These are phyloP conservation scores for Lasioglossum albipes DNA, from an alignment of 1,140 invertebrate genomes.

Conservation along the genomic window DNA sequence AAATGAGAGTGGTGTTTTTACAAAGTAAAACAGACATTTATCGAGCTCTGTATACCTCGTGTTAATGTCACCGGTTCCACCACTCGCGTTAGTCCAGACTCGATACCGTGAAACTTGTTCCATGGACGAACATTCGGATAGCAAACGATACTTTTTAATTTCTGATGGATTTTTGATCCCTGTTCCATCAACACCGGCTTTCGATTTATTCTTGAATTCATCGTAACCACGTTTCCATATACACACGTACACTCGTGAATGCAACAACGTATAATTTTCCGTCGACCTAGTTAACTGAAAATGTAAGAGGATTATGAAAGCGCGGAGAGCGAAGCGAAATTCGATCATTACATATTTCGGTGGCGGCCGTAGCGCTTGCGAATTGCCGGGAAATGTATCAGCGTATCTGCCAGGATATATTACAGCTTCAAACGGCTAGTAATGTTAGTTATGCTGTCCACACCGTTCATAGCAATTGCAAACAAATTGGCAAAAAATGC, in stretches of 20 bases:
- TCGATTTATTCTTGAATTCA: constrained; percentile 15
- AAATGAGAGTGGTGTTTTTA: too few species aligned
- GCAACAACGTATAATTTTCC: constrained; percentile 56
- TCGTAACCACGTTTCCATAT: not conserved
- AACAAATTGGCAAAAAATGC: too few species aligned
- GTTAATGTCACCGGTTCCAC: too few species aligned
- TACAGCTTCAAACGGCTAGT: too few species aligned
- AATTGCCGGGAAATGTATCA: not conserved
- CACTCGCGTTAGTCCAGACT: not conserved
- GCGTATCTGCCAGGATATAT: not conserved
- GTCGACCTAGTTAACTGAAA: constrained; percentile 58
- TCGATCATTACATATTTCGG: constrained; percentile 8
- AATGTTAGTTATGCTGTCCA: too few species aligned
- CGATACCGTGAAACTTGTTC: not conserved
- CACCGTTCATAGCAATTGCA: too few species aligned
- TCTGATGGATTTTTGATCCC: not conserved
- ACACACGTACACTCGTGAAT: constrained; percentile 9
- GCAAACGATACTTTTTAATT: constrained; percentile 12
- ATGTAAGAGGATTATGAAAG: constrained; percentile 65
- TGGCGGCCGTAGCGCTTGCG: not conserved
- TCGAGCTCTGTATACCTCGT: too few species aligned
- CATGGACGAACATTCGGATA: not conserved
- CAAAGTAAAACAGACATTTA: too few species aligned
- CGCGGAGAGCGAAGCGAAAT: constrained; percentile 12
- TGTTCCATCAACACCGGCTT: not conserved